Percentiles rank a stretch among this genome's conserved stretches.
phyloP scores from a whole-genome alignment of 2,113 vertebrate genomes.

The Columba livia region DNA sequence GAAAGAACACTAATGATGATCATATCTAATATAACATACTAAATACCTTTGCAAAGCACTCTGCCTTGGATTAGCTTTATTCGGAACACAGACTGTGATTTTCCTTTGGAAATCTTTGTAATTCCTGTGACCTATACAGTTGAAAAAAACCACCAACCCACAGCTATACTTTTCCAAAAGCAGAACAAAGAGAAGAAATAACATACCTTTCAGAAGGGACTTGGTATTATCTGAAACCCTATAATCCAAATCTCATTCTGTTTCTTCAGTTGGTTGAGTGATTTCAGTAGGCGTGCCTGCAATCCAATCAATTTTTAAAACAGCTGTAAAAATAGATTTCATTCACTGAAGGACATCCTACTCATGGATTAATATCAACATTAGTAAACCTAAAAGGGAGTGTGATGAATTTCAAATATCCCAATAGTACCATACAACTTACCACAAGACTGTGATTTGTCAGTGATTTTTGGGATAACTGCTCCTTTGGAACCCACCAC shows the following conservation, averaged over 20 bases:
- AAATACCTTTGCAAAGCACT: constrained; percentile 47
- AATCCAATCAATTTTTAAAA: constrained; percentile 70
- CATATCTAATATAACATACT: constrained; percentile 44
- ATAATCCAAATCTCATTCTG: constrained; percentile 72
- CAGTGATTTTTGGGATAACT: background rate
- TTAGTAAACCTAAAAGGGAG: constrained; percentile 48
- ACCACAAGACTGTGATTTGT: background rate
- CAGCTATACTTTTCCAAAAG: constrained; percentile 69
- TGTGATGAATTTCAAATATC: background rate
- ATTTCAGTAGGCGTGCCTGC: constrained; percentile 44
- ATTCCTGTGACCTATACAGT: constrained; percentile 66
- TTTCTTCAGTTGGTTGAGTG: constrained; percentile 69
- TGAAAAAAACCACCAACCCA: constrained; percentile 54
- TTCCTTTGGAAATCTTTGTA: constrained; percentile 63
- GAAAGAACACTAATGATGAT: constrained; percentile 34
- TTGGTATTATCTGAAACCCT: constrained; percentile 73
- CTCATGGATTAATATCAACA: constrained; percentile 21
- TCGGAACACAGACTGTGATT: constrained; percentile 57
- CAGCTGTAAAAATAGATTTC: constrained; percentile 69
- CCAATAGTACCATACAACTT: background rate
- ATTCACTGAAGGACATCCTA: constrained; percentile 54
- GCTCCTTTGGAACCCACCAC: background rate
- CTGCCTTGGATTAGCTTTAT: constrained; percentile 46
- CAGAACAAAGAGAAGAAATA: constrained; percentile 74
- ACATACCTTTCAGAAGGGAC: constrained; percentile 69